These are phyloP conservation scores for Sericinus montela DNA, from an alignment of 2,888 invertebrate genomes.

Conservation along the genomic window DNA sequence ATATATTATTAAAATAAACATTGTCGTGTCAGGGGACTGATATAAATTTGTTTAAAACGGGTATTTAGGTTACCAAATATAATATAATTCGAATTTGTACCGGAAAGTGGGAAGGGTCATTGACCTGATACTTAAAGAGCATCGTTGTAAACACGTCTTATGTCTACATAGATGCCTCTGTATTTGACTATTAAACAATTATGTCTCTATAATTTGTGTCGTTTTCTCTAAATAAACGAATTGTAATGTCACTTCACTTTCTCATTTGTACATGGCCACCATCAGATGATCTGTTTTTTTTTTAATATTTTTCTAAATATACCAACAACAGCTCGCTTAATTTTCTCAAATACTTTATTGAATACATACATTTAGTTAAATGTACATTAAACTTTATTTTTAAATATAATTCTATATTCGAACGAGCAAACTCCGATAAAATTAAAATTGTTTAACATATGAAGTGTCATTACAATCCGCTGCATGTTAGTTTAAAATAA, in stretches of 20 bases:
- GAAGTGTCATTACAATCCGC: slow-evolving; percentile 56
- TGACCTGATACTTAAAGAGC: slow-evolving; percentile 34
- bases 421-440: slow-evolving; percentile 79
- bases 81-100: slow-evolving; percentile 62
- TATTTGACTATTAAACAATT: slow-evolving; percentile 72
- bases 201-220: slow-evolving; percentile 61
- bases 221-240: slow-evolving; percentile 45
- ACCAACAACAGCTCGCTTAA: slow-evolving; percentile 75
- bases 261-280: slow-evolving; percentile 83
- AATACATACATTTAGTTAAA: slow-evolving; percentile 57
- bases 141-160: slow-evolving; percentile 47
- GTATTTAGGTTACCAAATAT: slow-evolving; percentile 51
- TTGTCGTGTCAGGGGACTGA: slow-evolving; percentile 57
- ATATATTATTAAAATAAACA: slow-evolving; percentile 59
- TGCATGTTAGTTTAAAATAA: slow-evolving; percentile 45
- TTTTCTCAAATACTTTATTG: slow-evolving; percentile 62
- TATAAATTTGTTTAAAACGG: slow-evolving; percentile 47
- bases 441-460: slow-evolving; percentile 78
- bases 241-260: slow-evolving; percentile 61
- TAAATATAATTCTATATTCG: slow-evolving; percentile 77
- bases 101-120: slow-evolving; percentile 46
- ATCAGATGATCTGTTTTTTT: slow-evolving; percentile 83
- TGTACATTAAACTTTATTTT: slow-evolving; percentile 57
- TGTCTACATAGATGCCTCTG: slow-evolving; percentile 69
- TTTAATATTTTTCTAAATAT: slow-evolving; percentile 77